These are phyloP conservation scores for Morelia viridis DNA, from an alignment of 2,797 vertebrate species.

Conservation along the genomic window DNA sequence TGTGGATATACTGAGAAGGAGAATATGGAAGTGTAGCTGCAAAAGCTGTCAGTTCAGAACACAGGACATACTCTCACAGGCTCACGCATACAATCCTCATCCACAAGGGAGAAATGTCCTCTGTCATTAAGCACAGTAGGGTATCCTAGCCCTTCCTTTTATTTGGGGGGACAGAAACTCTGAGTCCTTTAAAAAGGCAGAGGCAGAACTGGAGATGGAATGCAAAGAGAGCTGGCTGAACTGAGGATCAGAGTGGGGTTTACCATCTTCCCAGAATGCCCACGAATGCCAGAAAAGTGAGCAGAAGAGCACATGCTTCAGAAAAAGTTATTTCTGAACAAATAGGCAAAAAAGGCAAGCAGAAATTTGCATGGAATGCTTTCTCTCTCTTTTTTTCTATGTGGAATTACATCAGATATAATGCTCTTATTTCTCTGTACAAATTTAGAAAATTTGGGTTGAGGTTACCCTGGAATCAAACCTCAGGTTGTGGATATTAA, in stretches of 20 bases:
- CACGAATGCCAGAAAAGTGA: not conserved
- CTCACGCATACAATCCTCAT: not conserved
- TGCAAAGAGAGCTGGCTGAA: not conserved
- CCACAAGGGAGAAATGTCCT: not conserved
- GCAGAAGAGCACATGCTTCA: not conserved
- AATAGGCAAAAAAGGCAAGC: not conserved
- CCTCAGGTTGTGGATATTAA: not conserved
- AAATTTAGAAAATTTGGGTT: not conserved
- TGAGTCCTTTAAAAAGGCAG: not conserved
- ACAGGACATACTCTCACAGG: not conserved
- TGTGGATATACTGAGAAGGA: not conserved
- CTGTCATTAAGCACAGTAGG: not conserved
- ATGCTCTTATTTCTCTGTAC: not conserved
- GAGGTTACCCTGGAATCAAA: not conserved
- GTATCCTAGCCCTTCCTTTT: not conserved
- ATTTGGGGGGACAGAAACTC: not conserved
- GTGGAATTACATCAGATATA: not conserved
- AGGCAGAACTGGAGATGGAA: not conserved
- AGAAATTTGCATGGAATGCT: not conserved
- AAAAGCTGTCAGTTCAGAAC: not conserved
- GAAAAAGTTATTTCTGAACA: not conserved
- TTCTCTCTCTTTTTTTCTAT: not conserved
- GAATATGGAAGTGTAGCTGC: conserved; percentile 6
- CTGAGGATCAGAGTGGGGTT: not conserved
- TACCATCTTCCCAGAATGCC: not conserved